Conservation (phyloP, 2,113 vertebrate species). For the Dryoscopus gambensis region DNA sequence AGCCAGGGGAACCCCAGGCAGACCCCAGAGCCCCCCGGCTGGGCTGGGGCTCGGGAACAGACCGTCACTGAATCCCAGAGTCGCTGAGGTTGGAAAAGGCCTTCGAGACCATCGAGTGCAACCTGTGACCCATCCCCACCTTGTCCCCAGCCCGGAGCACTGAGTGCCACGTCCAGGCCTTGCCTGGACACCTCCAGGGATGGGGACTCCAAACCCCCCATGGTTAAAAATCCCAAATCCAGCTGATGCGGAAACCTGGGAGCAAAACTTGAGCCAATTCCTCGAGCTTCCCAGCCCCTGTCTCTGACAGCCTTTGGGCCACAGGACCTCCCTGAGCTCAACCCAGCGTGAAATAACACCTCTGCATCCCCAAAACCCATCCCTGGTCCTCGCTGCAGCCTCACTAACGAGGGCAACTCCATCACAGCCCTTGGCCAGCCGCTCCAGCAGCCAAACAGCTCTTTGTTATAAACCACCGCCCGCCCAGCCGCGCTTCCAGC, state of each 20-base stretch:
- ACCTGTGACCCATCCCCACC: no score
- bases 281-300: not conserved
- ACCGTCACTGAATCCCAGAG: no score
- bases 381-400: not conserved
- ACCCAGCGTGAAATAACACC: not conserved
- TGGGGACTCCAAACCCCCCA: not conserved
- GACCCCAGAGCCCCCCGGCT: not conserved
- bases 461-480: not conserved
- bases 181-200: not conserved
- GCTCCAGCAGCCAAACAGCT: not conserved
- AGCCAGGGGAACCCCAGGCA: not conserved
- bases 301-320: not conserved
- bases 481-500: not conserved
- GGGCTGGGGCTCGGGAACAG: not conserved
- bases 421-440: not conserved
- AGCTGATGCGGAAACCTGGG: not conserved
- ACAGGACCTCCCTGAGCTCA: not conserved
- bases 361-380: not conserved
- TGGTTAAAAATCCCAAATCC: not conserved
- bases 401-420: not conserved
- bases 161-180: not conserved
- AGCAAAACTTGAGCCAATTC: not conserved
- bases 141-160: not conserved
- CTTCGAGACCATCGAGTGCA: fast-evolving
- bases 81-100: not conserved